These are phyloP conservation scores for Taenaris catops DNA, from an alignment of 2,888 invertebrate species.

Conservation along the genomic window DNA sequence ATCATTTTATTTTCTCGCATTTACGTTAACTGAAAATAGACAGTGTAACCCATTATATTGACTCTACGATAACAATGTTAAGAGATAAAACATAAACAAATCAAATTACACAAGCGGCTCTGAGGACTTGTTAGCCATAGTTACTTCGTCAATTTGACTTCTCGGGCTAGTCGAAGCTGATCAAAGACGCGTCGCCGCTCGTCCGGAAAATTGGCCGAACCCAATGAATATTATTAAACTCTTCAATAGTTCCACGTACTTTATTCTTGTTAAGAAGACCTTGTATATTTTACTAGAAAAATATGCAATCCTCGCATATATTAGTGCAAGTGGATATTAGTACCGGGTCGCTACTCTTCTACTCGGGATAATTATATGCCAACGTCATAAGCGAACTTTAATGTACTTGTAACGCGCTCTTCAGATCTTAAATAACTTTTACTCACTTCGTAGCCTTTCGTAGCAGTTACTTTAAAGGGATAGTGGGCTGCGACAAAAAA, in stretches of 20 bases:
- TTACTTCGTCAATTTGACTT: slow-evolving; percentile 59
- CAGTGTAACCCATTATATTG: no score
- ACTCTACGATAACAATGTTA: slow-evolving; percentile 7
- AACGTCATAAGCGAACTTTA: slow-evolving; percentile 3
- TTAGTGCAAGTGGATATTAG: slow-evolving; percentile 1
- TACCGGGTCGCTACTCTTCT: slow-evolving; percentile 5
- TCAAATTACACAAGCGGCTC: slow-evolving; percentile 30
- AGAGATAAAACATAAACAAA: slow-evolving; percentile 19
- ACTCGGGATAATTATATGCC: slow-evolving; percentile 2
- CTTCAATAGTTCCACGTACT: slow-evolving; percentile 70
- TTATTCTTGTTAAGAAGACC: slow-evolving; percentile 57
- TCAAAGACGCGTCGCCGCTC: slow-evolving; percentile 73
- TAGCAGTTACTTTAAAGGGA: neutral
- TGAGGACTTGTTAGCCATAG: slow-evolving; percentile 39
- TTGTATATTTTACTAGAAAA: slow-evolving; percentile 28
- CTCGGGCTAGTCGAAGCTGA: slow-evolving; percentile 54
- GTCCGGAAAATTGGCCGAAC: slow-evolving; percentile 75
- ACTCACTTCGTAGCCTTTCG: slow-evolving; percentile 1
- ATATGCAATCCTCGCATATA: slow-evolving; percentile 5
- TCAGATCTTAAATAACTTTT: neutral
- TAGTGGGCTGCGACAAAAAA: no score
- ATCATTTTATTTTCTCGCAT: no score
- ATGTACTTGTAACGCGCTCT: neutral
- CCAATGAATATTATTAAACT: slow-evolving; percentile 80
- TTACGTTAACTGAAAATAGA: no score